Base-by-base conservation (phyloP, 2,113 vertebrate species). In the Oryzias javanicus region DNA sequence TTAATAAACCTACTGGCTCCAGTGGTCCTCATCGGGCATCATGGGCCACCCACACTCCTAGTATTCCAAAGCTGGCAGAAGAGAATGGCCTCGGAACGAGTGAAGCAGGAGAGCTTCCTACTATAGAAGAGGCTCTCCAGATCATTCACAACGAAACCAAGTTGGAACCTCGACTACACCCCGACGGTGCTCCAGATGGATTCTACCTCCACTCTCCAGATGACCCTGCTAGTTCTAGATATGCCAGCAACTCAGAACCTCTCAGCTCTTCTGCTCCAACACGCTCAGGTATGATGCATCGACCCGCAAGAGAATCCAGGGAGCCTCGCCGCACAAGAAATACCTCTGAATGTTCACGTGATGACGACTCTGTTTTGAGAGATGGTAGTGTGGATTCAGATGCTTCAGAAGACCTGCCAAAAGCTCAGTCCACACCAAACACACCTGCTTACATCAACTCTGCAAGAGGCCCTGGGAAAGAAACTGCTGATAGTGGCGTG, bases 141-240 rank as follows among this genome's bases (percentile, higher is more conserved):
- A 97, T 97, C 63, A 97, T 97, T 64, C 94, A 97, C 86, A 94
- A 93, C 1, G 92, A 94, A 0, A 84, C 82, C 65, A 93, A 91
- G 73, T 75, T 92, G 82, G 95, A 97, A 81, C 94, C 94, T 25
- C 92, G 95, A 27, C 88, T 95, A 18, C 93, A 94, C 55, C 95
- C 95, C 0, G 95, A 97, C 0, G 95, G 95, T 0, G 95, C 95
- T 0, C 91, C 94, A 0, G 95, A 95, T 0, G 93, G 93, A 47
- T 97, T 97, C 85, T 97, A 94, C 85, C 91, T 96, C 81, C 95
- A 96, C 74, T 93, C 93, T 2, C 94, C 93, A 0, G 93, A 94
- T 66, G 88, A 91, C 51, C 82, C 81, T 44, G 71, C 72, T 49
- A 83, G 62, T 29, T 74, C 63, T 3, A 62, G 85, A 51, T 83